A percentile compares a stretch with the other conserved stretches of the same genome.
Conservation (phyloP, 2,113 vertebrate genomes). For the Mesitornis unicolor region DNA sequence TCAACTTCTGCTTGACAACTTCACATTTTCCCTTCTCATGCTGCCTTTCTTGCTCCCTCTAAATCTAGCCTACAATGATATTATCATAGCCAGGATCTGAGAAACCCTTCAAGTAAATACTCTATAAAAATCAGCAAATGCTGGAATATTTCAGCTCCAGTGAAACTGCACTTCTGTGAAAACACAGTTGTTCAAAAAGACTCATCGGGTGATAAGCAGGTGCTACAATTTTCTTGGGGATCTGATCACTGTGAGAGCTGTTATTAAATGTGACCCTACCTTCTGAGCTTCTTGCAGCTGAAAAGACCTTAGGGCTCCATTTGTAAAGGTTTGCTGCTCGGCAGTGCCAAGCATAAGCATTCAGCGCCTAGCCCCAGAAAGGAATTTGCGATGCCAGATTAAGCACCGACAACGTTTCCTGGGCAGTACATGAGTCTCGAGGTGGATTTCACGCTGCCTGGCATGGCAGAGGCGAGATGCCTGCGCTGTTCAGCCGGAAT, state of each 20-base stretch:
- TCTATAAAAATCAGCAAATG: neutral
- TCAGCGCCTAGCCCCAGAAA: constrained; percentile 44
- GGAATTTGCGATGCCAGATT: constrained; percentile 56
- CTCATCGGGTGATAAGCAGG: neutral
- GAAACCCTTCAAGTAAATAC: neutral
- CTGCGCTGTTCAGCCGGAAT: neutral
- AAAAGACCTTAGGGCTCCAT: neutral
- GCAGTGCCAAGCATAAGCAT: neutral
- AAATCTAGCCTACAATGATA: neutral
- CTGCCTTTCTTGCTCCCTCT: neutral
- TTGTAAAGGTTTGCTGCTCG: neutral
- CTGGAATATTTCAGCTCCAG: neutral
- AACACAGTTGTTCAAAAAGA: neutral
- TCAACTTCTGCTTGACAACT: neutral
- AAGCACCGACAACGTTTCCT: neutral
- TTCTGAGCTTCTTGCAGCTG: neutral
- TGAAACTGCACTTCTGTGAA: neutral
- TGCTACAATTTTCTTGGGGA: neutral
- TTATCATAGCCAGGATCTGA: neutral
- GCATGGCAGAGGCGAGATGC: neutral
- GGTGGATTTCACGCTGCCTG: neutral
- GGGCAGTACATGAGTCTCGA: neutral
- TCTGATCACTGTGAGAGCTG: neutral
- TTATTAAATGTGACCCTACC: neutral
- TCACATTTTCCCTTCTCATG: neutral